Percentiles rank a stretch among this genome's conserved stretches.
Evolutionary conservation across 1,140 invertebrate genomes (phyloP).

Genomic region (Mycetomoellerius zeteki): DNA sequence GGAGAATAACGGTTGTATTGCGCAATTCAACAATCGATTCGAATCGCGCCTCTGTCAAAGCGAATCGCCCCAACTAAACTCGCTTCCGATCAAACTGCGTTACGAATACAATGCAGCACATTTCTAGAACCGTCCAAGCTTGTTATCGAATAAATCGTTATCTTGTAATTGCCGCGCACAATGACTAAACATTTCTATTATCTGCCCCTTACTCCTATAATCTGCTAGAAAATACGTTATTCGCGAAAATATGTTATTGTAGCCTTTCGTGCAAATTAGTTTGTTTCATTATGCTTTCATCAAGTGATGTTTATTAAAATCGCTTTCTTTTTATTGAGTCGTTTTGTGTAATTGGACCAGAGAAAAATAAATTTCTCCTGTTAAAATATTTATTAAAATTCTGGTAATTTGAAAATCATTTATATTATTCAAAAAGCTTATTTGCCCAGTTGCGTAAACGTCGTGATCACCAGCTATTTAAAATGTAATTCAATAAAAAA

Average conservation of each 20-base stretch:
- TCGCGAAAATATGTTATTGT: not conserved
- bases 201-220: not conserved
- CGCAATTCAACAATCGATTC: conserved; percentile 51
- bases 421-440: not conserved
- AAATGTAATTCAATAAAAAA: conserved; percentile 7
- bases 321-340: not conserved
- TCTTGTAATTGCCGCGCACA: conserved; percentile 52
- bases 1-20: conserved; percentile 32
- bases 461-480: not conserved
- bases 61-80: conserved; percentile 54
- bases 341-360: not conserved
- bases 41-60: conserved; percentile 61
- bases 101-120: conserved; percentile 15
- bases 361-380: not conserved
- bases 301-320: not conserved
- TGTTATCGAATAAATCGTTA: conserved; percentile 66
- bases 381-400: conserved; percentile 17
- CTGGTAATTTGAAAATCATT: not conserved
- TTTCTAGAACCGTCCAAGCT: conserved; percentile 52
- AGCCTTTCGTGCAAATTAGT: conserved; percentile 22
- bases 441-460: not conserved
- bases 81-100: conserved; percentile 58
- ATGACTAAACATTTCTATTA: conserved; percentile 60
- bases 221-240: conserved; percentile 35
- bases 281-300: conserved; percentile 15